A percentile compares a stretch with the other conserved stretches of the same genome.
Evolutionary conservation across 2,888 invertebrate species (phyloP).

Genomic region (Lasioglossum morio): DNA sequence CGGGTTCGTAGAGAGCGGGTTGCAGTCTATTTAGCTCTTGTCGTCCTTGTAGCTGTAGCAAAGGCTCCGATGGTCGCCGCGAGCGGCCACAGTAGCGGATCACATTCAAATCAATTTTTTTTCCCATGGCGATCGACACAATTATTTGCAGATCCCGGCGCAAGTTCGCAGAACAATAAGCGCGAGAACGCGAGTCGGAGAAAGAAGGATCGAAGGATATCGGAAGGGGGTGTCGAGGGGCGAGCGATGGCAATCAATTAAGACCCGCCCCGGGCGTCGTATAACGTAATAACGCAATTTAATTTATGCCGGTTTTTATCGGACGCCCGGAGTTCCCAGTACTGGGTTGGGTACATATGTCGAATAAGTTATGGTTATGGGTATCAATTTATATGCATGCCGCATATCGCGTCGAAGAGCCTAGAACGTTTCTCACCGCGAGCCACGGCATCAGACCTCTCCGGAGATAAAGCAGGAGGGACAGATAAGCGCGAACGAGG

Average conservation of each 20-base stretch:
- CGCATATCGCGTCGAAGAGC: slow-evolving; percentile 72
- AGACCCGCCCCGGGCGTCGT: slow-evolving; percentile 63
- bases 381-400: slow-evolving; percentile 76
- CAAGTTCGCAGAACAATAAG: slow-evolving; percentile 6
- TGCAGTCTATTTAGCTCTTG: slow-evolving; percentile 4
- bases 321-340: slow-evolving; percentile 71
- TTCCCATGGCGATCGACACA: slow-evolving; percentile 16
- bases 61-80: slow-evolving; percentile 7
- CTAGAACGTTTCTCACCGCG: slow-evolving; percentile 73
- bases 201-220: slow-evolving; percentile 16
- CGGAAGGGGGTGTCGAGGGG: slow-evolving; percentile 17
- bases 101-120: slow-evolving; percentile 36
- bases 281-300: slow-evolving; percentile 73
- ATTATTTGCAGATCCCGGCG: slow-evolving; percentile 14
- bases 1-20: not conserved
- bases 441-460: slow-evolving; percentile 56
- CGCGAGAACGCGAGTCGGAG: not conserved
- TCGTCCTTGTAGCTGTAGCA: slow-evolving; percentile 2
- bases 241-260: slow-evolving; percentile 69
- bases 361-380: slow-evolving; percentile 74
- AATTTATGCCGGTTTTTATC: slow-evolving; percentile 74
- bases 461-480: slow-evolving; percentile 46
- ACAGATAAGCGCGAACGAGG: slow-evolving; percentile 52
- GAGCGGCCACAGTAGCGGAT: slow-evolving; percentile 8
- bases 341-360: slow-evolving; percentile 68